phyloP scores from a whole-genome alignment of 2,113 vertebrate species.

The Symphodus melops region DNA sequence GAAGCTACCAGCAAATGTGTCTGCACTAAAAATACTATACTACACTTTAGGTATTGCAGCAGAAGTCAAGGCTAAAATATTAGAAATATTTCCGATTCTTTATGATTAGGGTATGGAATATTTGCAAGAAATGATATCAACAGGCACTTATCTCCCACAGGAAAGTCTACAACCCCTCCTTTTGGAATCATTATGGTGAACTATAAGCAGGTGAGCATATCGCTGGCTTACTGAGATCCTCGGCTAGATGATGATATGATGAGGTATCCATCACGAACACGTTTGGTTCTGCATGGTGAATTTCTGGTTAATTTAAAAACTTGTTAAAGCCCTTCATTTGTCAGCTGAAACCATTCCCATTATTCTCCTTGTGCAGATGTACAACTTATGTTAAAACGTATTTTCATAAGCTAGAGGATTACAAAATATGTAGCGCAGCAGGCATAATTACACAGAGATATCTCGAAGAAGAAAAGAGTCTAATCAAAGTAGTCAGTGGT shows the following conservation, averaged over 20 bases:
- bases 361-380: neutral
- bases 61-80: neutral
- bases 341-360: neutral
- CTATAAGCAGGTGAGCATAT: neutral
- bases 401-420: neutral
- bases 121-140: conserved; percentile 9
- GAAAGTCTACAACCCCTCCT: conserved; percentile 23
- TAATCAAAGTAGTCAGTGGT: neutral
- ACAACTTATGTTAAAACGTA: neutral
- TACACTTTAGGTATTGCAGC: no score
- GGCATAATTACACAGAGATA: conserved; percentile 1
- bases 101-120: neutral
- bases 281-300: neutral
- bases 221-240: neutral
- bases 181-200: conserved; percentile 34
- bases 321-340: neutral
- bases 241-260: neutral
- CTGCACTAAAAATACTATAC: no score
- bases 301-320: neutral
- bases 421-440: neutral
- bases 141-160: conserved; percentile 7
- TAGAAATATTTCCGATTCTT: neutral
- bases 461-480: neutral
- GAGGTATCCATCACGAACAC: neutral
- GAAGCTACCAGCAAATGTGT: no score